These are phyloP conservation scores for Torymus texanus DNA, from an alignment of 2,888 invertebrate species.

Conservation along the genomic window DNA sequence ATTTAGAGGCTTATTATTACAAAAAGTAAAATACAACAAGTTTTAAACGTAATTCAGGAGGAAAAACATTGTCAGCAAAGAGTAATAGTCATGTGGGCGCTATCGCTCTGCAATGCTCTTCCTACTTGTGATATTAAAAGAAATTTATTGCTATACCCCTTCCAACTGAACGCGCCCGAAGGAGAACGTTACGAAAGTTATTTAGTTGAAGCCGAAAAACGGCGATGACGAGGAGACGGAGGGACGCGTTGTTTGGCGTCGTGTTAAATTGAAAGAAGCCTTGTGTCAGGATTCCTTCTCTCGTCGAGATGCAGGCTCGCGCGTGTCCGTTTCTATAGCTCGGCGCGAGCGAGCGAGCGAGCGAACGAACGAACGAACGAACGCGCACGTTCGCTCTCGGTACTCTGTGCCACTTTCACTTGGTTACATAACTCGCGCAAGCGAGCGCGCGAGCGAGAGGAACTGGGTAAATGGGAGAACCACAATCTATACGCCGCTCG, in stretches of 20 bases:
- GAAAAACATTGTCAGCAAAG: too few species aligned
- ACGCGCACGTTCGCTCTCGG: conserved; percentile 57
- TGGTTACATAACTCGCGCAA: conserved; percentile 72
- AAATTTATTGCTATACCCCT: too few species aligned
- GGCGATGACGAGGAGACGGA: not conserved
- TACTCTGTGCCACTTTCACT: conserved; percentile 74
- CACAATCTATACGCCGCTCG: conserved; percentile 69
- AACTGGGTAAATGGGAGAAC: conserved; percentile 75
- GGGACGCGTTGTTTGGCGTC: conserved; percentile 26
- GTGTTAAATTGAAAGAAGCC: conserved; percentile 35
- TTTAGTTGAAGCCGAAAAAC: too few species aligned
- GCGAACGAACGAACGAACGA: conserved; percentile 17
- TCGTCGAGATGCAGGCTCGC: conserved; percentile 10
- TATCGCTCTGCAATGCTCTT: too few species aligned
- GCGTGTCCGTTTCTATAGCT: conserved; percentile 59
- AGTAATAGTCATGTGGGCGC: too few species aligned
- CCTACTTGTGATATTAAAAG: too few species aligned
- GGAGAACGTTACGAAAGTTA: too few species aligned
- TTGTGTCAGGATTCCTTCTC: not conserved
- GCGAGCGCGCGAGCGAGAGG: conserved; percentile 65
- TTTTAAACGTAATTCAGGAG: too few species aligned
- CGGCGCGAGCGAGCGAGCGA: conserved; percentile 41
- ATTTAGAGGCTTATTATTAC: too few species aligned
- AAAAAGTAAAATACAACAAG: too few species aligned
- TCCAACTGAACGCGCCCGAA: too few species aligned